phyloP scores from a whole-genome alignment of 2,888 invertebrate species.

The Pandemis cinnamomeana region DNA sequence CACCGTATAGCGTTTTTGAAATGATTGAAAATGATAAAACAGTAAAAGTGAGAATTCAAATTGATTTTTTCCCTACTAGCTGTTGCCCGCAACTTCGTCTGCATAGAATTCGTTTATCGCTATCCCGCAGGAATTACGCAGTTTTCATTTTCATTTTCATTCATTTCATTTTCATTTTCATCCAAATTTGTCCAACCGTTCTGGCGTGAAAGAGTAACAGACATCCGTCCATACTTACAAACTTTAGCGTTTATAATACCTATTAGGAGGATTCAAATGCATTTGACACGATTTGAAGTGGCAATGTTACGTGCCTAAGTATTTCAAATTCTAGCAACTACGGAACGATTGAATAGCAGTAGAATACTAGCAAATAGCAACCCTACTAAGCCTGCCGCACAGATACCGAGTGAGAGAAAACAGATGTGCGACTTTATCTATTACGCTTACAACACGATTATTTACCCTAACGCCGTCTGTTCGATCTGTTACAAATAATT shows the following conservation, averaged over 20 bases:
- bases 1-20: neutral
- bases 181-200: no score
- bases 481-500: slow-evolving; percentile 24
- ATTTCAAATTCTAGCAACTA: neutral
- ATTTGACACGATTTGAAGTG: neutral
- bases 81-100: no score
- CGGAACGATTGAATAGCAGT: neutral
- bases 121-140: no score
- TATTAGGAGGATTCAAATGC: neutral
- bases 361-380: neutral
- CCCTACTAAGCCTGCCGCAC: slow-evolving; percentile 24
- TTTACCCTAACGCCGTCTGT: slow-evolving; percentile 31
- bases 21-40: neutral
- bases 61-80: no score
- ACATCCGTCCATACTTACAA: no score
- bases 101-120: no score
- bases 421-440: slow-evolving; percentile 67
- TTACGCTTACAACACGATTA: slow-evolving; percentile 39
- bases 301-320: neutral
- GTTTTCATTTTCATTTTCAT: no score
- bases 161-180: no score
- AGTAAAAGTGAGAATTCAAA: neutral
- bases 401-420: slow-evolving; percentile 56
- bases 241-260: no score
- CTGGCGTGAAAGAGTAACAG: no score